Conservation (phyloP, 1,140 invertebrate species). For the Ceratosolen solmsi region DNA sequence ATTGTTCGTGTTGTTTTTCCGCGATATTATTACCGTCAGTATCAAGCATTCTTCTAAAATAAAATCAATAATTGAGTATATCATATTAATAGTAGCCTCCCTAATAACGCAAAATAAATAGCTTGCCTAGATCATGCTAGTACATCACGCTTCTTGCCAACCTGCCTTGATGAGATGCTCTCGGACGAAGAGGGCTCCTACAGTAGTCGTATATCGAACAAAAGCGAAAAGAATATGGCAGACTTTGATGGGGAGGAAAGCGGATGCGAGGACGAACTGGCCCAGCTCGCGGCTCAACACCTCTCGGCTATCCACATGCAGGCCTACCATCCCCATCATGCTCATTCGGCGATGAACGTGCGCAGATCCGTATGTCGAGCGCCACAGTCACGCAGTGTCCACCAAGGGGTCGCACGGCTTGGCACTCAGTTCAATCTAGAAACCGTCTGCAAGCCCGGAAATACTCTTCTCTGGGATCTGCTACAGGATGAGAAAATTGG, state of each 20-base stretch:
- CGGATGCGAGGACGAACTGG: conserved; percentile 89
- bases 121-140: conserved; percentile 47
- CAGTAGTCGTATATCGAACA: conserved; percentile 91
- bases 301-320: conserved; percentile 72
- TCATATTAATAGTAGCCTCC: no score
- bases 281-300: conserved; percentile 80
- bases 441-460: conserved; percentile 89
- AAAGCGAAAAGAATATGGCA: conserved; percentile 95
- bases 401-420: conserved; percentile 65
- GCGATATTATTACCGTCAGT: no score
- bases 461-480: conserved; percentile 94
- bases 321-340: conserved; percentile 67
- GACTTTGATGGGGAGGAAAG: conserved; percentile 96
- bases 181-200: conserved; percentile 86
- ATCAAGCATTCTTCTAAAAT: no score
- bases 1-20: no score
- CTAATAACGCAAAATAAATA: conserved; percentile 52
- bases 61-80: no score
- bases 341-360: conserved; percentile 61
- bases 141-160: conserved; percentile 64
- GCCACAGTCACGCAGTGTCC: conserved; percentile 57
- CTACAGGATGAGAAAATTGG: conserved; percentile 92
- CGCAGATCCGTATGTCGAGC: conserved; percentile 64
- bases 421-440: conserved; percentile 80
- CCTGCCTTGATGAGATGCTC: conserved; percentile 77